These are phyloP conservation scores for Tromatobia lineatoria DNA, from an alignment of 2,888 invertebrate species.

Conservation along the genomic window DNA sequence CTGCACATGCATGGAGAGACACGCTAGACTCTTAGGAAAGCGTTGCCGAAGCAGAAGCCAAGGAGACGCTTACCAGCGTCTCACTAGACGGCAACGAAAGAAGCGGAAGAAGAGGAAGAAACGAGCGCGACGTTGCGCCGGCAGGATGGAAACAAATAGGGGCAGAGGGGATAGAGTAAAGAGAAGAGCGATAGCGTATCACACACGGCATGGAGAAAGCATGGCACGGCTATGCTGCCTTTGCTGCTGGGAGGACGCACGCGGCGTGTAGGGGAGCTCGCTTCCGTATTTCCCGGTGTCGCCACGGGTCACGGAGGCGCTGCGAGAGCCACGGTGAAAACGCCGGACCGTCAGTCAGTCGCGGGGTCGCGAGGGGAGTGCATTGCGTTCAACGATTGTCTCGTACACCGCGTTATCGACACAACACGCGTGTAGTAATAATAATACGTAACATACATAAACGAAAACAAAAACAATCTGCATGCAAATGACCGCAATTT, in stretches of 20 bases:
- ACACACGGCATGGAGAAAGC: constrained; percentile 63
- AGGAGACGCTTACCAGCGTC: background rate
- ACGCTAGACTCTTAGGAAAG: background rate
- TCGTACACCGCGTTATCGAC: constrained; percentile 37
- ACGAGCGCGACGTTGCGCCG: constrained; percentile 6
- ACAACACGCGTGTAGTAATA: constrained; percentile 9
- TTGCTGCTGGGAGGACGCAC: constrained; percentile 57
- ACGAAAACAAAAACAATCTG: background rate
- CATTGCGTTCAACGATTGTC: constrained; percentile 71
- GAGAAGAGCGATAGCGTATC: constrained; percentile 17
- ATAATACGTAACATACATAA: background rate
- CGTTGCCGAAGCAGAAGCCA: background rate
- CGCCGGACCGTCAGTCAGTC: constrained; percentile 82
- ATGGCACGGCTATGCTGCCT: constrained; percentile 42
- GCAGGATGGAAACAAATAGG: constrained; percentile 22
- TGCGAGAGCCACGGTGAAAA: constrained; percentile 75
- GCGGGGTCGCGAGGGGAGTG: constrained; percentile 83
- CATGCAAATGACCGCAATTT: no score
- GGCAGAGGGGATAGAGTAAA: background rate
- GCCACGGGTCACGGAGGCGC: constrained; percentile 84
- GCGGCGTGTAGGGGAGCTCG: constrained; percentile 60
- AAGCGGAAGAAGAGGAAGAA: constrained; percentile 45
- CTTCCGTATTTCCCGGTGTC: constrained; percentile 80
- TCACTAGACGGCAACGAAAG: constrained; percentile 11
- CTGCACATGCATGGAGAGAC: background rate